Evolutionary conservation across 37 sponge, comb jelly and placozoan genomes (phyloP), one percentile per base, ranked within the genome.

Genomic region (Ianthella basta): DNA sequence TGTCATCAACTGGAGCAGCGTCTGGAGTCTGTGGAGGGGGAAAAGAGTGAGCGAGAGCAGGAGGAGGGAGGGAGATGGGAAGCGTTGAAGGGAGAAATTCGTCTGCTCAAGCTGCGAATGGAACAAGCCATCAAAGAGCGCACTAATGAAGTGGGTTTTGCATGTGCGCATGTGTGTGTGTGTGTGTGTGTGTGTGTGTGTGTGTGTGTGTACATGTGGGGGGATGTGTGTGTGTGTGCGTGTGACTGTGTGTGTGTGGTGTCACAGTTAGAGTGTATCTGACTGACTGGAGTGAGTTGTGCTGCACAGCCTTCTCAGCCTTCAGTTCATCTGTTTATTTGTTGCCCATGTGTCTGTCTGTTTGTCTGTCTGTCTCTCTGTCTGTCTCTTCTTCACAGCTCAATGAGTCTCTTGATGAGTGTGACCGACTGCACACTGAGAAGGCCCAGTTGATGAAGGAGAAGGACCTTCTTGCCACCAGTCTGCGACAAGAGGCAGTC

Each of bases 401-500:
- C 16, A 59, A 86, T 57, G 80, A 60, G 67, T 44, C 79, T 35
- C 56, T 86, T 27, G 60, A 69, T 3, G 61, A 60, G 29, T 59
- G 80, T 65, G 80, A 65, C 29, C 37, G 80, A 57, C 67, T 86
- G 56, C 80, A 86, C 54, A 54, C 56, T 20, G 68, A 79, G 25
- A 79, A 77, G 35, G 36, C 67, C 55, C 61, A 79, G 63, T 68
- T 86, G 54, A 37, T 60, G 68, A 86, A 69, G 56, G 86, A 86
- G 86, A 86, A 86, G 68, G 86, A 66, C 56, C 68, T 79, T 0
- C 80, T 86, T 20, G 80, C 78, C 16, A 67, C 80, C 35, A 67
- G 67, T 39, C 69, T 86, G 68, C 33, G 80, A 29, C 69, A 79
- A 21, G 86, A 86, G 36, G 80, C 79, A 0, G 80, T 55, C 56